Conservation (phyloP, 2,113 vertebrate genomes). For the Neolamprologus cancellatus region DNA sequence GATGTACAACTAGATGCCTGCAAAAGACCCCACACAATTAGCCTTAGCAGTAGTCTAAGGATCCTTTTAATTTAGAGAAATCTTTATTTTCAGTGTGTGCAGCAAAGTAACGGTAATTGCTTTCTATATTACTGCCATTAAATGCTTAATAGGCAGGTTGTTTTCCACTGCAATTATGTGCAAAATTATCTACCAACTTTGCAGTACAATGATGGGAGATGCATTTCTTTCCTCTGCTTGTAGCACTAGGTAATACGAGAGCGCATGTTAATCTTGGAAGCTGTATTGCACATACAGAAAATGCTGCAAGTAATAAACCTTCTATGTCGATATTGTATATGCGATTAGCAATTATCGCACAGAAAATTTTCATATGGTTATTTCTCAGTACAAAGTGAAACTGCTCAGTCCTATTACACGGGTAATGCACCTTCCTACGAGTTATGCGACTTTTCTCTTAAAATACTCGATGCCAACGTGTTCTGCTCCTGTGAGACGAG, state of each 20-base stretch:
- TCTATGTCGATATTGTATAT: not conserved
- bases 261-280: not conserved
- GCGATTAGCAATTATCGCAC: not conserved
- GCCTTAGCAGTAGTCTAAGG: constrained; percentile 34
- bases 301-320: not conserved
- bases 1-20: constrained; percentile 55
- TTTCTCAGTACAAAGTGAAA: not conserved
- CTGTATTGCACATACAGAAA: not conserved
- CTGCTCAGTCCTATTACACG: not conserved
- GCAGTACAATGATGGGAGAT: constrained; percentile 67
- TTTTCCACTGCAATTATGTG: constrained; percentile 73
- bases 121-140: constrained; percentile 71
- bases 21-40: constrained; percentile 53
- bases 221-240: constrained; percentile 48
- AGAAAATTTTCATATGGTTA: not conserved
- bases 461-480: not conserved
- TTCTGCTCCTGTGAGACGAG: not conserved
- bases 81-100: constrained; percentile 66
- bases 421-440: not conserved
- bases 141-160: constrained; percentile 71
- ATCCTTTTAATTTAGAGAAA: constrained; percentile 61
- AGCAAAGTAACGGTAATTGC: constrained; percentile 72
- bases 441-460: not conserved
- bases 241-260: not conserved
- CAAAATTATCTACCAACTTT: constrained; percentile 70